Base-by-base conservation (phyloP, 2,113 vertebrate genomes). In the Cyanoramphus novaezelandiae region DNA sequence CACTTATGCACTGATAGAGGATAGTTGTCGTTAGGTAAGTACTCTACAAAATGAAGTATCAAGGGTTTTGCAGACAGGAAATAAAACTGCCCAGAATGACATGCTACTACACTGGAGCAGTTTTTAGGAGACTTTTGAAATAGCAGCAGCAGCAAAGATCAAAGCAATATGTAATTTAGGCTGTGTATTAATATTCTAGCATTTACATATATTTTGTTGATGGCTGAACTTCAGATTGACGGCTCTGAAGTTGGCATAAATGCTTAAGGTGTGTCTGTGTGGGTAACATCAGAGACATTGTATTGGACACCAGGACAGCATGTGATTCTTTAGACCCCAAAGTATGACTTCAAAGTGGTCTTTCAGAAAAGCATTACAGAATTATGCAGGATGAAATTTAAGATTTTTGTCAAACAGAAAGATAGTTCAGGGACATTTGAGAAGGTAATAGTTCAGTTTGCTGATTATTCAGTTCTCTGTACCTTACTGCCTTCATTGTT, bases 181-280 rank as follows among this genome's bases (percentile, higher is more conserved):
- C 7, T 46, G 25, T 6, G 2, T 11, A 50, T 17, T 50, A 67
- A 55, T n/a, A 46, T 74, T 74, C 11, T 19, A 41, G 4, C 2
- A 53, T 91, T 74, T 86, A 11, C 21, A 13, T 63, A 9, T 28
- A 43, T 64, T 55, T 60, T 84, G 8, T 53, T 82, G 39, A 23
- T 57, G 16, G 10, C 12, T 75, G 33, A 78, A 44, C 7, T 75
- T 68, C 19, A 41, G 2, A 68, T 10, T 71, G 17, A 62, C 59
- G 28, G 14, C 10, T 82, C 46, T 86, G 35, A 82, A 79, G 9
- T 67, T 10, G 55, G 17, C 13, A 64, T 37, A 68, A 63, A 64
- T 19, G 17, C 9, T 17, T 60, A 37, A 63, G 4, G 10, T 4
- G 6, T 27, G n/a, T 11, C 33, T 57, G 21, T 2, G 3, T 0